These are phyloP conservation scores for Drosophila nigritarsus DNA, from an alignment of 2,888 invertebrate species.

Conservation along the genomic window DNA sequence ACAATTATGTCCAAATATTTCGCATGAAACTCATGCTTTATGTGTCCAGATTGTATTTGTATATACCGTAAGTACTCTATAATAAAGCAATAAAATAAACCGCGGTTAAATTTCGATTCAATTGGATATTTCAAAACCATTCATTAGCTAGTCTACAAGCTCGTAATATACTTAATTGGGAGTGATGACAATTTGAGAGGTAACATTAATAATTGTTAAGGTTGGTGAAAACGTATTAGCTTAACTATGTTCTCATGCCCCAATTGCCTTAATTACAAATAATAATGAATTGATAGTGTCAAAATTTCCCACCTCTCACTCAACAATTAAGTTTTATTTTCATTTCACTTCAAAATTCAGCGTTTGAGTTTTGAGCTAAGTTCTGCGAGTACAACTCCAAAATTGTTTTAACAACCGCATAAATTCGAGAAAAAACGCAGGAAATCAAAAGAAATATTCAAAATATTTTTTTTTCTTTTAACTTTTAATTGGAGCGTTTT, in stretches of 20 bases:
- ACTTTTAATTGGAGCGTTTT: slow-evolving; percentile 15
- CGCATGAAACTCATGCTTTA: slow-evolving; percentile 33
- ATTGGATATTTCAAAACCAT: background rate
- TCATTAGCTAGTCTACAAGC: background rate
- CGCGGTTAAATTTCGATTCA: background rate
- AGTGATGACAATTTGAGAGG: background rate
- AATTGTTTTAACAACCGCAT: background rate
- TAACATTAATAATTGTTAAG: background rate
- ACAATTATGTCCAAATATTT: slow-evolving; percentile 48
- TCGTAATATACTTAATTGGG: background rate
- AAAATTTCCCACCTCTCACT: background rate
- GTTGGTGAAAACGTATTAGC: background rate
- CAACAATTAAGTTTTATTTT: background rate
- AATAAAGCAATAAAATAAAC: background rate
- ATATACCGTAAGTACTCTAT: background rate
- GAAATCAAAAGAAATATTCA: background rate
- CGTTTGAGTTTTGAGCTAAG: too few species aligned
- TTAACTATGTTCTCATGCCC: background rate
- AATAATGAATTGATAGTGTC: background rate
- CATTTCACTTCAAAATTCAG: background rate
- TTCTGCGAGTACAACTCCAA: background rate
- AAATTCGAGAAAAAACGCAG: background rate
- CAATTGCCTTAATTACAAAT: background rate
- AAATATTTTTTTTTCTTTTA: background rate
- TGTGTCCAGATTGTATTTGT: slow-evolving; percentile 40